These are phyloP conservation scores for Planiliza haematocheilus DNA, from an alignment of 2,113 vertebrate genomes.

Conservation along the genomic window DNA sequence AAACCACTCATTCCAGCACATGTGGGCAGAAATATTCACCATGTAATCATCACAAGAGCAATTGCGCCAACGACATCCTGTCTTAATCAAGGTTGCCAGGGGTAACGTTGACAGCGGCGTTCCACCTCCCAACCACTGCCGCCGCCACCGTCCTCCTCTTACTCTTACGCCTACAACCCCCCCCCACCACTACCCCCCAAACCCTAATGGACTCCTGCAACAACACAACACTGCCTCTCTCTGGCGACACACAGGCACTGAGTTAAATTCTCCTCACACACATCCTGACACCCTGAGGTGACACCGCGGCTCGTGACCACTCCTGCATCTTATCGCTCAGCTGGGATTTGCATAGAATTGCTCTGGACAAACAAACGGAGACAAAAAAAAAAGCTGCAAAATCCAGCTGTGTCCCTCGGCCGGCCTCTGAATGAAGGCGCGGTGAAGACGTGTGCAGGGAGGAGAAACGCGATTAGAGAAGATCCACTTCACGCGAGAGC, in stretches of 20 bases:
- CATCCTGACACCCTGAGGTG: slow-evolving; percentile 17
- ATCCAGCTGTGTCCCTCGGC: slow-evolving; percentile 8
- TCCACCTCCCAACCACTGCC: neutral
- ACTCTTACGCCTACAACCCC: neutral
- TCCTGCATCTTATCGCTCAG: slow-evolving; percentile 52
- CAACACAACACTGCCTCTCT: slow-evolving; percentile 68
- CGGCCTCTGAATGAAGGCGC: too few species aligned
- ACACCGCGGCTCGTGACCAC: slow-evolving; percentile 44
- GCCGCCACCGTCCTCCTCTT: neutral
- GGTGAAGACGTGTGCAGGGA: too few species aligned
- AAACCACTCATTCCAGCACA: slow-evolving; percentile 22
- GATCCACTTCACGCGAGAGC: too few species aligned
- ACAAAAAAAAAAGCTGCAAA: slow-evolving; percentile 11
- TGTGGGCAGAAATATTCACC: slow-evolving; percentile 59
- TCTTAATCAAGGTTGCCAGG: slow-evolving; percentile 77
- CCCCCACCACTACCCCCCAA: neutral
- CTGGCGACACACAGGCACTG: slow-evolving; percentile 21
- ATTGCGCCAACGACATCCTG: slow-evolving; percentile 41
- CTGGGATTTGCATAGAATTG: slow-evolving; percentile 60
- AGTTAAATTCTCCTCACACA: slow-evolving; percentile 20
- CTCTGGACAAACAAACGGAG: neutral
- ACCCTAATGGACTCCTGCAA: neutral
- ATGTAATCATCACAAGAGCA: slow-evolving; percentile 69
- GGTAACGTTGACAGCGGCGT: slow-evolving; percentile 51
- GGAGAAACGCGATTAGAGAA: too few species aligned